Evolutionary conservation across 2,113 vertebrate species (phyloP).

Genomic region (Microtus richardsoni): DNA sequence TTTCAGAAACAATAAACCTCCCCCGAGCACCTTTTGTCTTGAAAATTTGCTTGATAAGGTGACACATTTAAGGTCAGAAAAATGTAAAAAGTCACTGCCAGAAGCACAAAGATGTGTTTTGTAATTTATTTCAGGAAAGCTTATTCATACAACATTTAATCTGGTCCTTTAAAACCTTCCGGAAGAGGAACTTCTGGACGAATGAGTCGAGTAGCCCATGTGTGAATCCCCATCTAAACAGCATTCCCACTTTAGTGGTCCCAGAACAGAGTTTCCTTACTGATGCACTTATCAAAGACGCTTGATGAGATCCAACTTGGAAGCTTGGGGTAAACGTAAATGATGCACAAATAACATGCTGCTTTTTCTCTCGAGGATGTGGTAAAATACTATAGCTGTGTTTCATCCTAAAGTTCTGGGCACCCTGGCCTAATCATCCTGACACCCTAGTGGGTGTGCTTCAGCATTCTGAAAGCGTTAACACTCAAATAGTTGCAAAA

Average conservation of each 20-base stretch:
- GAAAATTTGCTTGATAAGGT: not conserved
- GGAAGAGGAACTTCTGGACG: not conserved
- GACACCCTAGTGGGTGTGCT: not conserved
- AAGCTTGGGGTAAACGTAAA: not conserved
- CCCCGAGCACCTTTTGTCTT: not conserved
- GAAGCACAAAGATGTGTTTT: not conserved
- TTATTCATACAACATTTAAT: not conserved
- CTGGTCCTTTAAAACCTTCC: not conserved
- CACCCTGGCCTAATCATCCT: not conserved
- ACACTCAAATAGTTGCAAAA: constrained; percentile 24
- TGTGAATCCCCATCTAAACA: not conserved
- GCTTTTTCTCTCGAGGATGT: not conserved
- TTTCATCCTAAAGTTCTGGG: not conserved
- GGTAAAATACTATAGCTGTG: not conserved
- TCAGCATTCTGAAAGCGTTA: not conserved
- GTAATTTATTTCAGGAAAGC: not conserved
- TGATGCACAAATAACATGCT: not conserved
- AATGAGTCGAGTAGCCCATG: not conserved
- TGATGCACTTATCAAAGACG: not conserved
- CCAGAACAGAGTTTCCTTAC: not conserved
- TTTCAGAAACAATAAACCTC: not conserved
- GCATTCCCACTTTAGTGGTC: not conserved
- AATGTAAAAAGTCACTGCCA: not conserved
- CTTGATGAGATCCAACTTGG: not conserved
- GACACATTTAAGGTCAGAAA: not conserved